A percentile compares a stretch with the other conserved stretches of the same genome.
These are phyloP conservation scores for Pseudomugil tenellus DNA, from an alignment of 2,797 vertebrate species.

Conservation along the genomic window DNA sequence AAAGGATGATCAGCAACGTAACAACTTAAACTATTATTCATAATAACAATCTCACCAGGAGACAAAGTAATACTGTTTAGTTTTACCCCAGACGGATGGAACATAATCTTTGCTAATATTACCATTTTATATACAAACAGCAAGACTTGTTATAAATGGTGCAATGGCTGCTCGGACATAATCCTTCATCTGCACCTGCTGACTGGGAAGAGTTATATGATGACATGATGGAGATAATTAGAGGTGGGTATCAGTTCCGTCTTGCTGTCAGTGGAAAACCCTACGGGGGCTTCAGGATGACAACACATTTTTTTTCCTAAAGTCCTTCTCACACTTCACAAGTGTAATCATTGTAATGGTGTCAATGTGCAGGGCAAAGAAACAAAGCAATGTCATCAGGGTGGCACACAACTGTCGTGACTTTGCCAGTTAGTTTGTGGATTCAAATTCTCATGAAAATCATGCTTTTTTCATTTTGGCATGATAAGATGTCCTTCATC, in stretches of 20 bases:
- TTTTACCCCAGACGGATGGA: conserved; percentile 7
- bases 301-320: not conserved
- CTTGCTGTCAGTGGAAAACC: conserved; percentile 1
- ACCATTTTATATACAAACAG: not conserved
- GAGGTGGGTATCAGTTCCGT: conserved; percentile 19
- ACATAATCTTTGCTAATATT: not conserved
- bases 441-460: not conserved
- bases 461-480: not conserved
- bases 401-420: too few species aligned
- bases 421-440: not conserved
- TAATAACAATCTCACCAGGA: not conserved
- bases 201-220: conserved; percentile 9
- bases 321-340: not conserved
- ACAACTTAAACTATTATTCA: conserved; percentile 2
- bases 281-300: conserved; percentile 15
- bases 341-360: not conserved
- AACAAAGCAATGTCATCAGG: not conserved
- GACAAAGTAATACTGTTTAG: not conserved
- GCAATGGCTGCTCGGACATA: conserved; percentile 24
- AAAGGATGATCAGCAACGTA: not conserved
- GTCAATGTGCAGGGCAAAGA: conserved; percentile 1
- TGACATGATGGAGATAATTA: conserved; percentile 37
- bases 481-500: not conserved
- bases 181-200: conserved; percentile 13
- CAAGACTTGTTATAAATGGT: conserved; percentile 1